phyloP scores from a whole-genome alignment of 2,888 invertebrate species.

The Coronaproctus castanopsis region DNA sequence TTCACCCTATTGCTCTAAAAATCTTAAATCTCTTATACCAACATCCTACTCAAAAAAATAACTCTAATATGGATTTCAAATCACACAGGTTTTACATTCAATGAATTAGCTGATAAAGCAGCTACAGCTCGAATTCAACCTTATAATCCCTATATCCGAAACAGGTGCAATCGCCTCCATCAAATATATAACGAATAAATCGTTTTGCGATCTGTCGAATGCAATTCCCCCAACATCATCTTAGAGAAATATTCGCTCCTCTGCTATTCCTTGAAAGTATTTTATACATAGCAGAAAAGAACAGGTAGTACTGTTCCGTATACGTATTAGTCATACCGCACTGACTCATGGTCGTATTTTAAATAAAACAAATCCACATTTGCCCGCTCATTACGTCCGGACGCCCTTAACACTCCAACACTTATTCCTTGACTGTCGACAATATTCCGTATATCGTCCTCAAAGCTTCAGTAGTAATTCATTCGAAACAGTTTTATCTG shows the following conservation, averaged over 20 bases:
- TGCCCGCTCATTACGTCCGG: not conserved
- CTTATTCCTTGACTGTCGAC: not conserved
- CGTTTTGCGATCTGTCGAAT: not conserved
- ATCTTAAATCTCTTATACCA: not conserved
- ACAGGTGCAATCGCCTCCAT: not conserved
- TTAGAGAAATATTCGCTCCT: too few relatives aligned
- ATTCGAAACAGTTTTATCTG: not conserved
- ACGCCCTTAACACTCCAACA: not conserved
- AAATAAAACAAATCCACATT: not conserved
- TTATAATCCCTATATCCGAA: not conserved
- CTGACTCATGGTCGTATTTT: not conserved
- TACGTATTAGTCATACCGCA: not conserved
- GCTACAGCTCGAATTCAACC: not conserved
- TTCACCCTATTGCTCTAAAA: not conserved
- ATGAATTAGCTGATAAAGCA: not conserved
- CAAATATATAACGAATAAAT: not conserved
- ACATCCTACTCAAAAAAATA: not conserved
- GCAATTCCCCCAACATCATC: not conserved
- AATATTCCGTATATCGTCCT: not conserved
- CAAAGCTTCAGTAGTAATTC: not conserved
- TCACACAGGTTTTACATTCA: not conserved
- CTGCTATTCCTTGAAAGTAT: not conserved
- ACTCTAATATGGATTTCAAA: not conserved
- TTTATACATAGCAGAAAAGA: not conserved
- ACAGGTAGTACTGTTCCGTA: not conserved